Evolutionary conservation across 2,797 vertebrate genomes (phyloP).

Genomic region (Pseudochirops cupreus): DNA sequence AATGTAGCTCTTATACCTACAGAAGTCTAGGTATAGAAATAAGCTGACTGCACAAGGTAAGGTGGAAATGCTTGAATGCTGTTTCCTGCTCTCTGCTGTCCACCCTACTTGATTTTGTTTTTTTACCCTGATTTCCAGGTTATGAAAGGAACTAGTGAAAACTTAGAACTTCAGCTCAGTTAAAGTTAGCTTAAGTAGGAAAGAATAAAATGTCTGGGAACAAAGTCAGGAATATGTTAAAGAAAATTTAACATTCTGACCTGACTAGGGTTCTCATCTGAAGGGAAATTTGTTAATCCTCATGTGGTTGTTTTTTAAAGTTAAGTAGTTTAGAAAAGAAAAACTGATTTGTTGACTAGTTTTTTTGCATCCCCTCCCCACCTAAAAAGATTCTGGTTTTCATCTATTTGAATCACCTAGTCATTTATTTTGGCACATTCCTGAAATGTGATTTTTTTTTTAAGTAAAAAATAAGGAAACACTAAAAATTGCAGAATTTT

Average conservation of each 20-base stretch:
- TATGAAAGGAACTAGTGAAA: not conserved
- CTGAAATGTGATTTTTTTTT: not conserved
- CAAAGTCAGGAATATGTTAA: not conserved
- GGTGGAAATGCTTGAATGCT: not conserved
- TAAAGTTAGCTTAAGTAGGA: not conserved
- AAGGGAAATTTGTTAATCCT: not conserved
- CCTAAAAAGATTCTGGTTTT: not conserved
- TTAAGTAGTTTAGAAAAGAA: not conserved
- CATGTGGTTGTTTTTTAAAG: not conserved
- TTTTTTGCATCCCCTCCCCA: not conserved
- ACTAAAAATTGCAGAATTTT: not conserved
- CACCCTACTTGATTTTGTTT: not conserved
- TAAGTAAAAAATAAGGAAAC: not conserved
- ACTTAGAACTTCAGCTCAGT: not conserved
- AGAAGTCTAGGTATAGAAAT: not conserved
- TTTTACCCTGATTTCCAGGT: not conserved
- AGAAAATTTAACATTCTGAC: not conserved
- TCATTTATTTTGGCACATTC: not conserved
- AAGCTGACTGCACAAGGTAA: not conserved
- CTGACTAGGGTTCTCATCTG: not conserved
- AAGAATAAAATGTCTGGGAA: not conserved
- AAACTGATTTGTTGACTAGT: not conserved
- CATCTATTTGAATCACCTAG: not conserved
- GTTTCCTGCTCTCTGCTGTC: not conserved
- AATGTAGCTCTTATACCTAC: not conserved